These are phyloP conservation scores for Nasalis larvatus DNA, from an alignment of 2,113 vertebrate species.

Conservation along the genomic window DNA sequence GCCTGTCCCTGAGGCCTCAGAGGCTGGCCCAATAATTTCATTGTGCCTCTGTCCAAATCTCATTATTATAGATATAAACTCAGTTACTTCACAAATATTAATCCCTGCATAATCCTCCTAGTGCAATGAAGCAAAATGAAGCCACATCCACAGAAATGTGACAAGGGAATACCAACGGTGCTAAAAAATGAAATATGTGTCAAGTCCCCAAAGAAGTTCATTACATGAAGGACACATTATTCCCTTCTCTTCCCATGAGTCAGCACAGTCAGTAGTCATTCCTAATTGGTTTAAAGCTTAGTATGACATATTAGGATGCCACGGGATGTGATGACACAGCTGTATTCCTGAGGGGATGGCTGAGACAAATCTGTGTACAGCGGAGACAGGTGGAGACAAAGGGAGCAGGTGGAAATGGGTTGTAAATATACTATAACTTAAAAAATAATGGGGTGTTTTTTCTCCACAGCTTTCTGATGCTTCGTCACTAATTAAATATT, in stretches of 20 bases:
- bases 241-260: slow-evolving; percentile 90
- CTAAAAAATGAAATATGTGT: slow-evolving; percentile 78
- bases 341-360: slow-evolving; percentile 92
- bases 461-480: slow-evolving; percentile 62
- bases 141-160: slow-evolving; percentile 77
- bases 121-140: slow-evolving; percentile 66
- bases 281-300: slow-evolving; percentile 96
- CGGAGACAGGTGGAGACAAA: slow-evolving; percentile 76
- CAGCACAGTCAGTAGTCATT: slow-evolving; percentile 95
- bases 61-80: slow-evolving; percentile 18
- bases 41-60: not conserved
- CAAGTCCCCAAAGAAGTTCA: slow-evolving; percentile 89
- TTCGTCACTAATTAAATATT: slow-evolving; percentile 73
- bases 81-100: slow-evolving; percentile 67
- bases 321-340: slow-evolving; percentile 93
- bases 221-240: slow-evolving; percentile 95
- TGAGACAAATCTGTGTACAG: slow-evolving; percentile 89
- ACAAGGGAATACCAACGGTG: slow-evolving; percentile 79
- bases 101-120: slow-evolving; percentile 63
- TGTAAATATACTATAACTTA: slow-evolving; percentile 80
- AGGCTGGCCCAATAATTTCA: not conserved
- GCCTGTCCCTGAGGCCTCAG: not conserved
- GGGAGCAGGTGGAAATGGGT: slow-evolving; percentile 79
- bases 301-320: slow-evolving; percentile 96
- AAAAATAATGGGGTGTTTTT: slow-evolving; percentile 72